Evolutionary conservation across 2,797 vertebrate species (phyloP).

Genomic region (Morus bassanus): DNA sequence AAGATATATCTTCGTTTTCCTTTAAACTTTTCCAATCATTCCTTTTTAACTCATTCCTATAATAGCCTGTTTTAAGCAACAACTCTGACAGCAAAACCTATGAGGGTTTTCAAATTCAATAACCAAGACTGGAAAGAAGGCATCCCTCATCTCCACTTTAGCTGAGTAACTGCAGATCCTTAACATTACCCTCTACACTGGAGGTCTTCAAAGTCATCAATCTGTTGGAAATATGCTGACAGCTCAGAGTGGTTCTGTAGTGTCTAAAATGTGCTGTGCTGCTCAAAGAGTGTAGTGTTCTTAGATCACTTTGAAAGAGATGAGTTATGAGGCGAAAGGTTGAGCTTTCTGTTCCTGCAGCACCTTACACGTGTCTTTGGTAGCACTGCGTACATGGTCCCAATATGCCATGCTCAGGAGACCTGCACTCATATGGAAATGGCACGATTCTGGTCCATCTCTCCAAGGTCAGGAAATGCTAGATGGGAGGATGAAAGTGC

Average conservation of each 20-base stretch:
- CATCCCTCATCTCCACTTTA: constrained; percentile 62
- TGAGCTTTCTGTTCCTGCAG: not conserved
- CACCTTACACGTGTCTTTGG: not conserved
- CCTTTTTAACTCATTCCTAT: constrained; percentile 48
- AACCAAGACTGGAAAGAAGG: constrained; percentile 48
- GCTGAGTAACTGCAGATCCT: constrained; percentile 50
- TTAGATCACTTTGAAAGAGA: constrained; percentile 12
- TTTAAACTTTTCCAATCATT: constrained; percentile 31
- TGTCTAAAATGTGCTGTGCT: not conserved
- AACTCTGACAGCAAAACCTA: constrained; percentile 65
- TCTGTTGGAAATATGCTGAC: constrained; percentile 40
- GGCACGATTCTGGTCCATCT: not conserved
- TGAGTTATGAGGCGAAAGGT: constrained; percentile 14
- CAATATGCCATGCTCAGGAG: rapidly evolving
- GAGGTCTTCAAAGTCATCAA: constrained; percentile 50
- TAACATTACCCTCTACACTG: constrained; percentile 38
- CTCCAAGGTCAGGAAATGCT: not conserved
- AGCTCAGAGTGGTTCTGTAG: constrained; percentile 44
- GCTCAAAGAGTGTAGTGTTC: not conserved
- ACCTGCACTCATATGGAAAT: not conserved
- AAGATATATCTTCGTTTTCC: constrained; percentile 53
- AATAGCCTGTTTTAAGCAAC: constrained; percentile 29
- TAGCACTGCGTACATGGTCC: rapidly evolving
- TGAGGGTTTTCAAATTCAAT: constrained; percentile 72
- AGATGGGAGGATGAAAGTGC: not conserved